Conservation (phyloP, 2,113 vertebrate species). For the Peromyscus leucopus region DNA sequence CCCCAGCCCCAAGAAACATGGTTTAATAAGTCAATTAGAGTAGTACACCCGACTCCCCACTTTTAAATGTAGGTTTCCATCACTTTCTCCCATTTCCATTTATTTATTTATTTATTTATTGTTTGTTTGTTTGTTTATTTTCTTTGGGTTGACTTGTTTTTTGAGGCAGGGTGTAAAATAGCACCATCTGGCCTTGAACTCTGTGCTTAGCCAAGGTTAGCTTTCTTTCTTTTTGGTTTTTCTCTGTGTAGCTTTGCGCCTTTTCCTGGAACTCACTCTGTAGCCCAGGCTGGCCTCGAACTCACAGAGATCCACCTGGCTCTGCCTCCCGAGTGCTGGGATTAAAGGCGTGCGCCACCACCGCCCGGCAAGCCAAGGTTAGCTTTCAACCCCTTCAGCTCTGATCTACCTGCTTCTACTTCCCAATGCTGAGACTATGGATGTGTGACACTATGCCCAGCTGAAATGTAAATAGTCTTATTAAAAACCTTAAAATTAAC, state of each 20-base stretch:
- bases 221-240: neutral
- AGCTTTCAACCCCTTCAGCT: neutral
- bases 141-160: neutral
- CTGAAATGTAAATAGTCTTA: neutral
- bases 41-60: neutral
- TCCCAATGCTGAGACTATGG: neutral
- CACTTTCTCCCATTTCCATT: neutral
- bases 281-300: too few species aligned
- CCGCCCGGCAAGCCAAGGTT: neutral
- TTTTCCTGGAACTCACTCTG: too few species aligned
- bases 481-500: conserved; percentile 60
- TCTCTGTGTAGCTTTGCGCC: too few species aligned
- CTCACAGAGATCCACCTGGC: too few species aligned
- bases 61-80: neutral
- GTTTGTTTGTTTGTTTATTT: neutral
- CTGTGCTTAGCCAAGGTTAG: neutral
- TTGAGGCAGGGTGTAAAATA: neutral
- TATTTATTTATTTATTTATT: too few species aligned
- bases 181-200: neutral
- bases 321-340: too few species aligned
- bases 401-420: neutral
- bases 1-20: too few species aligned
- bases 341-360: too few species aligned
- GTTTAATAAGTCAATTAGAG: neutral
- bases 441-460: too few species aligned